Base-by-base conservation (phyloP, 2,888 invertebrate genomes). In the Apamea anceps region DNA sequence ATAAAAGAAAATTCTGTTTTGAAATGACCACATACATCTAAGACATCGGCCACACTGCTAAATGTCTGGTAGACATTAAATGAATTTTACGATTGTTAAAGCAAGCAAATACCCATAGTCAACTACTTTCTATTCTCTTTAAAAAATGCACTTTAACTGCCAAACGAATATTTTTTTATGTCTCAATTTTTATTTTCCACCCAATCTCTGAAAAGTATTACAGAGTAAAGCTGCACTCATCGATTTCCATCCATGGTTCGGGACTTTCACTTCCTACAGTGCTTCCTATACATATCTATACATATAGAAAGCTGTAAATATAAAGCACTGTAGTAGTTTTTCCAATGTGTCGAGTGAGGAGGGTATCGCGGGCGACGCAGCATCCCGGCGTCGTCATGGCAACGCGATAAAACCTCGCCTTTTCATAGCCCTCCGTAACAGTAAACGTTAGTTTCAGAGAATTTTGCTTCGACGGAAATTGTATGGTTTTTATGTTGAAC, bases 351-450 rank as follows among this genome's bases (percentile, higher is more conserved):
- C 91, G 94, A 93, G 92, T 90, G 91, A 93, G 94, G 94, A 93
- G 94, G 94, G 95, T 95, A 95, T 94, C 95, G 95, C 93, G 92
- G 92, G 90, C 90, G 95, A 93, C 95, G 95, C 95, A 93, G 94
- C 94, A 93, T 96, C 95, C 94, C 93, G 91, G 92, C 93, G 96
- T 97, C 90, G 93, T 94, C 93, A 96, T 96, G 95, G 96, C 94
- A 95, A 97, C 97, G 95, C 96, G 97, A 97, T 97, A 97, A 97
- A 97, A 95, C 96, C 96, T 96, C 95, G 94, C 95, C 96, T 96
- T 96, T 96, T 96, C 96, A 96, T 95, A 96, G 96, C 95, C 95
- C 94, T 94, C 93, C 84, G 89, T 88, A 79, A 90, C 88, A 95
- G 95, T 95, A 94, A 91, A 95, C 90, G 93, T 88, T 88, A 91